Base-by-base conservation (phyloP, 2,113 vertebrate species). In the Cnemophilus loriae region DNA sequence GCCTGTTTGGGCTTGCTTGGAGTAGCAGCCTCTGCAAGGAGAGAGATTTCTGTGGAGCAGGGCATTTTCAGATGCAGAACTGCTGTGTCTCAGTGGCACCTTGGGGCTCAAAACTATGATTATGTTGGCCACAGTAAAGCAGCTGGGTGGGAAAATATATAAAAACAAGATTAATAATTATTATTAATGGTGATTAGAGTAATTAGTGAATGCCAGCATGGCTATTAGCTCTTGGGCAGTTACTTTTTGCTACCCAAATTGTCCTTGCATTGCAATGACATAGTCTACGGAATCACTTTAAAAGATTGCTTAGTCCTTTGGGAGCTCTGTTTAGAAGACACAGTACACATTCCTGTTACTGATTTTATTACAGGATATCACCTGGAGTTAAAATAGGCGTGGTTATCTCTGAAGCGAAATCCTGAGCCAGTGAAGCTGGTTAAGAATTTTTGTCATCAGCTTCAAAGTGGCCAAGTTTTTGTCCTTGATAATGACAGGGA, bases 1-100 rank as follows among this genome's bases (percentile, higher is more conserved):
- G 49, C 75, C 83, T 49, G 33, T 28, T 32, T 33, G 59, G 60
- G 24, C 52, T 70, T 33, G 63, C 63, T 68, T 52, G 86, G 24
- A 52, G 69, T 74, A 56, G 79, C 70, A 57, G 50, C 75, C 65
- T 82, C 7, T 1, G 21, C 78, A 59, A 21, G 61, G 21, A 47
- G 65, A 27, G 37, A 17, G 24, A 13, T 27, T 67, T 64, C 55
- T 52, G 78, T 0, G 0, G 50, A 70, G 28, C 70, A 24, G 33
- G 49, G n/a, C 21, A 1, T 59, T 79, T 57, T 2, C 10, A 49
- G 32, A 13, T 53, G 55, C 0, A 0, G 19, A 70, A 11, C 42
- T 60, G 24, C 78, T 13, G 14, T 23, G 16, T 23, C 65, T 42
- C 28, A 0, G 18, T 47, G 75, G 61, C 83, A 88, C 63, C 53